These are phyloP conservation scores for Loxodonta africana DNA, from an alignment of 2,113 vertebrate genomes.

Conservation along the genomic window DNA sequence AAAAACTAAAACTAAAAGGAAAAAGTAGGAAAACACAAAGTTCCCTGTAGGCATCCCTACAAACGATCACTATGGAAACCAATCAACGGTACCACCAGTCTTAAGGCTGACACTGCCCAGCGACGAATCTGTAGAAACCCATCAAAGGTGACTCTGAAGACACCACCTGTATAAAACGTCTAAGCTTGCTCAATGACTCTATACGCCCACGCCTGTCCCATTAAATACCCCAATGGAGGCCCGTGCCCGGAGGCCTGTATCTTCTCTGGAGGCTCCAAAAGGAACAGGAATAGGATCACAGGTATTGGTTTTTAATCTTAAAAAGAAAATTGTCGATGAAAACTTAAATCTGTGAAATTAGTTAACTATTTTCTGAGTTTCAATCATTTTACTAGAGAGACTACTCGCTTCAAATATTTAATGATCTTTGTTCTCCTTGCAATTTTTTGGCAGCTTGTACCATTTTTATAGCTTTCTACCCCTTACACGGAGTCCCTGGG, in stretches of 20 bases:
- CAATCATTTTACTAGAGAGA: not conserved
- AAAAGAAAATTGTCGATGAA: not conserved
- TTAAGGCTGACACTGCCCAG: not conserved
- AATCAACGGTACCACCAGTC: too few species aligned
- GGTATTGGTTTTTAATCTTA: not conserved
- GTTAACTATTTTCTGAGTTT: not conserved
- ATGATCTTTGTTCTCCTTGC: not conserved
- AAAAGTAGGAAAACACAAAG: not conserved
- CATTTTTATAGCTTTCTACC: not conserved
- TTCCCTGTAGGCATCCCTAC: not conserved
- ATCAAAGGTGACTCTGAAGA: not conserved
- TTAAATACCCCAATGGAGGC: not conserved
- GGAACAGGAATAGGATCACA: not conserved
- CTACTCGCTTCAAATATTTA: not conserved
- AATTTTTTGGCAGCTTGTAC: not conserved
- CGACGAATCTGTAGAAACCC: not conserved
- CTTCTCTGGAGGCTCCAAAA: not conserved
- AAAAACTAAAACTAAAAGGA: too few species aligned
- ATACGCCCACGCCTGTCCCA: not conserved
- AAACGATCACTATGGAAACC: not conserved
- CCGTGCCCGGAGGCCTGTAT: not conserved
- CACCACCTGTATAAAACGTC: not conserved
- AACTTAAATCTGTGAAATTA: not conserved
- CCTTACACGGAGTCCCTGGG: not conserved
- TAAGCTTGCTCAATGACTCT: not conserved